Percentiles rank a stretch among this genome's conserved stretches.
phyloP scores from a whole-genome alignment of 2,113 vertebrate genomes.

The Pipa parva region DNA sequence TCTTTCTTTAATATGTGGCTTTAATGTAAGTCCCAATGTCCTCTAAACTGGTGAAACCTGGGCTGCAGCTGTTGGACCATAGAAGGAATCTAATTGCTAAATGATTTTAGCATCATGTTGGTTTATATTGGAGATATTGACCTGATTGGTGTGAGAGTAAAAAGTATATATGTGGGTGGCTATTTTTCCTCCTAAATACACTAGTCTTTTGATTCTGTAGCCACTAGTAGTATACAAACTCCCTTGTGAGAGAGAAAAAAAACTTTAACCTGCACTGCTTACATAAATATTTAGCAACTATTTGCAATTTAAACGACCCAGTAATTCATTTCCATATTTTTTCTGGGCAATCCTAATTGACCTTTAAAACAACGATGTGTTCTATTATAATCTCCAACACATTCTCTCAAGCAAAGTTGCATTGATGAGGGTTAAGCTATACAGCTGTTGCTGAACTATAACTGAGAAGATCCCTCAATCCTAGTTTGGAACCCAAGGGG shows the following conservation, averaged over 20 bases:
- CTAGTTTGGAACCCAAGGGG: no score
- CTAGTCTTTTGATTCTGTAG: slow-evolving; percentile 26
- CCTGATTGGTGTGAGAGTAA: slow-evolving; percentile 27
- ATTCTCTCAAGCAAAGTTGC: no score
- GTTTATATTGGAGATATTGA: slow-evolving; percentile 4
- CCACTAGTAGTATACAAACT: slow-evolving; percentile 12
- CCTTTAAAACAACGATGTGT: no score
- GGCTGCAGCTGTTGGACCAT: background rate
- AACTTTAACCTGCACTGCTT: slow-evolving; percentile 1
- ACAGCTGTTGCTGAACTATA: no score
- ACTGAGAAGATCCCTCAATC: no score
- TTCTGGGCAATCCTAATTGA: no score
- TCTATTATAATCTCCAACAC: no score
- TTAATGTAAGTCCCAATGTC: slow-evolving; percentile 9
- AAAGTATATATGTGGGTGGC: slow-evolving; percentile 14
- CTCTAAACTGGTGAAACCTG: slow-evolving; percentile 12
- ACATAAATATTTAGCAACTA: slow-evolving; percentile 12
- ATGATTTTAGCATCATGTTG: background rate
- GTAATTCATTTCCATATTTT: background rate
- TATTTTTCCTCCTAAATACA: slow-evolving; percentile 25
- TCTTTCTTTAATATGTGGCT: slow-evolving; percentile 24
- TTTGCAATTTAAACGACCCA: slow-evolving; percentile 1
- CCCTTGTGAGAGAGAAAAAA: background rate
- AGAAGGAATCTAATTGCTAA: slow-evolving; percentile 5
- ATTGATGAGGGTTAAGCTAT: no score